Conservation (phyloP, 2,113 vertebrate species). For the Asarcornis scutulata region DNA sequence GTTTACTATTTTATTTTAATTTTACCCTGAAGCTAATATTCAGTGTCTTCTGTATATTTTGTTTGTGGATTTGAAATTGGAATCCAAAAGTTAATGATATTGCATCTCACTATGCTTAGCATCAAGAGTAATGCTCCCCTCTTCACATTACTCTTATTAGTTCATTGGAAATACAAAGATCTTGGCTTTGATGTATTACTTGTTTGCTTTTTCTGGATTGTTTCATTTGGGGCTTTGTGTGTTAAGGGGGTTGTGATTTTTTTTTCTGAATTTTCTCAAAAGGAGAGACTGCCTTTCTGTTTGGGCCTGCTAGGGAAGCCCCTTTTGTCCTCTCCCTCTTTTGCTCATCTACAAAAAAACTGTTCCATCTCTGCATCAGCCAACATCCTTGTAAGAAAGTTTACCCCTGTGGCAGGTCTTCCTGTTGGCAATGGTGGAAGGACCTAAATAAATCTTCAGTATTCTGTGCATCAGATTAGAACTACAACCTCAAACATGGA, state of each 20-base stretch:
- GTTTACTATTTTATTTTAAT: neutral
- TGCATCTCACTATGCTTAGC: neutral
- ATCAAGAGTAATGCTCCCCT: neutral
- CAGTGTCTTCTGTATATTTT: neutral
- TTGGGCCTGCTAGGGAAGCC: neutral
- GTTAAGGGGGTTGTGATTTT: neutral
- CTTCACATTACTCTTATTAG: neutral
- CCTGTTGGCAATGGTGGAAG: neutral
- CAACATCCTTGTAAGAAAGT: neutral
- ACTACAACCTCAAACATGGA: neutral
- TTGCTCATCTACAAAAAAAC: neutral
- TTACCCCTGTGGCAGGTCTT: neutral
- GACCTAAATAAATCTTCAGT: neutral
- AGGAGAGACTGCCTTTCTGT: neutral
- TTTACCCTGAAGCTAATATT: neutral
- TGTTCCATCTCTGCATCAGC: neutral
- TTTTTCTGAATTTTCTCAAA: neutral
- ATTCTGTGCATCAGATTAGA: neutral
- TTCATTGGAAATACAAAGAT: neutral
- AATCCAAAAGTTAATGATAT: neutral
- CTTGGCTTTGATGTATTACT: neutral
- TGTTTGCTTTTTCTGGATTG: neutral
- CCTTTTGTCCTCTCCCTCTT: neutral
- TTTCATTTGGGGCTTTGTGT: neutral
- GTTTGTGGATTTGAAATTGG: neutral